A percentile compares a stretch with the other conserved stretches of the same genome.
Conservation (phyloP, 1,140 invertebrate species). For the Drosophila chauvacae region DNA sequence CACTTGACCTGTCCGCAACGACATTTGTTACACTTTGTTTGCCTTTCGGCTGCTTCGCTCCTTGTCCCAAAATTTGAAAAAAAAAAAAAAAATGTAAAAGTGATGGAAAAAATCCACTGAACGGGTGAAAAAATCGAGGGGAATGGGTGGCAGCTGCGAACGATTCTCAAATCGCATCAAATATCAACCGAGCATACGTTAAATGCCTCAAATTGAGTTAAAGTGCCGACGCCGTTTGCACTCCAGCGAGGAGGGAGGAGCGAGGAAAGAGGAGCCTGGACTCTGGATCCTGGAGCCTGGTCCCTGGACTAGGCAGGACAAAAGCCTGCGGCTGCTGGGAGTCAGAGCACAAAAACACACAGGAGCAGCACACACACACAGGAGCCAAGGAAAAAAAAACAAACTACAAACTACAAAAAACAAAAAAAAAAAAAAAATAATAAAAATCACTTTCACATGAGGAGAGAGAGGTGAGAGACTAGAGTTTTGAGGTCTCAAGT, state of each 20-base stretch:
- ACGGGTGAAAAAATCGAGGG: conserved; percentile 17
- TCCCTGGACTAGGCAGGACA: conserved; percentile 41
- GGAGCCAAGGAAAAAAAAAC: conserved; percentile 16
- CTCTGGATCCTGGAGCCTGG: neutral
- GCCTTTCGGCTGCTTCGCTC: conserved; percentile 61
- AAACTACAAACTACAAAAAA: conserved; percentile 38
- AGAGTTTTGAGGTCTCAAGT: neutral
- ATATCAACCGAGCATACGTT: conserved; percentile 84
- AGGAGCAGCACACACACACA: neutral
- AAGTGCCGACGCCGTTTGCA: conserved; percentile 70
- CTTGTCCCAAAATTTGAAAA: neutral
- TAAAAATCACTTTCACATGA: conserved; percentile 34
- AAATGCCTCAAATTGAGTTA: conserved; percentile 84
- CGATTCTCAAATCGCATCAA: conserved; percentile 81
- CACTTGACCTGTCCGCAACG: conserved; percentile 48
- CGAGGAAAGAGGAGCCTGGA: neutral
- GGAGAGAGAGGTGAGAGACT: neutral
- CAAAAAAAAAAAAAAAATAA: neutral
- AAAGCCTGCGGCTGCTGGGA: conserved; percentile 67
- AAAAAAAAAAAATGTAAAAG: neutral
- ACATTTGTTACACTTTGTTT: conserved; percentile 82
- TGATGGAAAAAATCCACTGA: conserved; percentile 26
- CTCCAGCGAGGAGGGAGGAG: neutral
- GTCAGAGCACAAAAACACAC: conserved; percentile 29
- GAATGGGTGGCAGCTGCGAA: conserved; percentile 7